Percentiles rank a stretch among this genome's conserved stretches.
These are phyloP conservation scores for Brotula barbata DNA, from an alignment of 2,797 vertebrate genomes.

Conservation along the genomic window DNA sequence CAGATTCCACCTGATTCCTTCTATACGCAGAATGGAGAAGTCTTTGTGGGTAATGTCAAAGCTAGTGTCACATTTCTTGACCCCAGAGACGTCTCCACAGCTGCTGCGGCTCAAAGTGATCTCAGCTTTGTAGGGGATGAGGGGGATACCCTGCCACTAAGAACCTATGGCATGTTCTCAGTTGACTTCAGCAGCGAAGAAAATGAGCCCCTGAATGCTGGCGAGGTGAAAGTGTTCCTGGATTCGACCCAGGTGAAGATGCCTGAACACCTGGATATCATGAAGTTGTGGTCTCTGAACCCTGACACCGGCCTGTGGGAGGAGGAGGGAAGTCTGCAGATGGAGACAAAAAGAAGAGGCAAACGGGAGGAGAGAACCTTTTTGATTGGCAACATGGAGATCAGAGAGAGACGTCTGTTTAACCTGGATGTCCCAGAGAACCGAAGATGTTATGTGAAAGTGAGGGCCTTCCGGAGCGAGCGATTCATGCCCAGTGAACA, in stretches of 20 bases:
- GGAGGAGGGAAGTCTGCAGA: slow-evolving; percentile 88
- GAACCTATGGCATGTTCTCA: slow-evolving; percentile 98
- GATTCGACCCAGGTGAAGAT: slow-evolving; percentile 91
- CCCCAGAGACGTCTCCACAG: slow-evolving; percentile 88
- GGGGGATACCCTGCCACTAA: slow-evolving; percentile 89
- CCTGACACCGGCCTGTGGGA: slow-evolving; percentile 96
- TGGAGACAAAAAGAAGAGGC: slow-evolving; percentile 82
- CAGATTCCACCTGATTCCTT: slow-evolving; percentile 92
- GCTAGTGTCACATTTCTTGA: slow-evolving; percentile 96
- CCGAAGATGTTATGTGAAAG: slow-evolving; percentile 93
- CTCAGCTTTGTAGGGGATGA: slow-evolving; percentile 91
- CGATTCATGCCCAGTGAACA: slow-evolving; percentile 94
- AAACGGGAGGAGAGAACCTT: slow-evolving; percentile 95
- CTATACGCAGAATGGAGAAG: slow-evolving; percentile 91
- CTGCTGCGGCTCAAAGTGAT: slow-evolving; percentile 90
- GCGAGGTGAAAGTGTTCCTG: slow-evolving; percentile 90
- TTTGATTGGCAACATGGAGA: slow-evolving; percentile 98
- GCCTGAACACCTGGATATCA: slow-evolving; percentile 86
- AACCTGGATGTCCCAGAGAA: slow-evolving; percentile 97
- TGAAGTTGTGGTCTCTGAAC: slow-evolving; percentile 98
- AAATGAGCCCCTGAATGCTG: slow-evolving; percentile 88
- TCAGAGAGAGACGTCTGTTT: slow-evolving; percentile 93
- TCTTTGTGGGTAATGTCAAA: slow-evolving; percentile 89
- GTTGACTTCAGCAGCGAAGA: slow-evolving; percentile 90
- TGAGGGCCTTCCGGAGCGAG: slow-evolving; percentile 92